These are phyloP conservation scores for Hydrolagus colliei DNA, from an alignment of 2,797 vertebrate genomes.

Conservation along the genomic window DNA sequence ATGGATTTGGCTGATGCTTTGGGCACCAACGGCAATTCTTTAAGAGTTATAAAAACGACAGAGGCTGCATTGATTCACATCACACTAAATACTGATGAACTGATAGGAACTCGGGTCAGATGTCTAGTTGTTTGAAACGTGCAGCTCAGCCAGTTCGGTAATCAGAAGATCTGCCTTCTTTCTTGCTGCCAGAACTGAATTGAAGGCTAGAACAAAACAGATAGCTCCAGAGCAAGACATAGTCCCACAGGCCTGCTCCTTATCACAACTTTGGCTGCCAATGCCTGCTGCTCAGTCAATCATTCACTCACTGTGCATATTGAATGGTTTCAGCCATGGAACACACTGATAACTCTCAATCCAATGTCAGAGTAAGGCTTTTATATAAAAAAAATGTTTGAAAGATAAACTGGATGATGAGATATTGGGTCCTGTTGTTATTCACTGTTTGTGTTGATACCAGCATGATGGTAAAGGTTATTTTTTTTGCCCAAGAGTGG, in stretches of 20 bases:
- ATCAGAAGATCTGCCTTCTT: conserved; percentile 55
- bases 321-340: conserved; percentile 64
- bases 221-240: conserved; percentile 50
- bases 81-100: conserved; percentile 67
- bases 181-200: conserved; percentile 58
- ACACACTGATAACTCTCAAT: conserved; percentile 68
- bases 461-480: neutral
- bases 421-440: neutral
- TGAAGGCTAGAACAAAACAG: conserved; percentile 67
- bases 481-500: neutral
- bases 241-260: conserved; percentile 51
- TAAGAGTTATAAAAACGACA: conserved; percentile 41
- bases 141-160: conserved; percentile 50
- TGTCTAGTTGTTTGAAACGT: conserved; percentile 42
- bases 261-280: conserved; percentile 63
- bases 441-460: neutral
- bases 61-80: conserved; percentile 59
- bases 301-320: conserved; percentile 60
- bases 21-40: neutral
- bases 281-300: conserved; percentile 66
- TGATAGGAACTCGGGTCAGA: conserved; percentile 42
- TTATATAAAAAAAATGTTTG: neutral
- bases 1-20: neutral
- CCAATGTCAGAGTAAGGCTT: conserved; percentile 30
- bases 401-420: neutral